These are phyloP conservation scores for Phrynocephalus vlangalii DNA, from an alignment of 2,797 vertebrate genomes.

Conservation along the genomic window DNA sequence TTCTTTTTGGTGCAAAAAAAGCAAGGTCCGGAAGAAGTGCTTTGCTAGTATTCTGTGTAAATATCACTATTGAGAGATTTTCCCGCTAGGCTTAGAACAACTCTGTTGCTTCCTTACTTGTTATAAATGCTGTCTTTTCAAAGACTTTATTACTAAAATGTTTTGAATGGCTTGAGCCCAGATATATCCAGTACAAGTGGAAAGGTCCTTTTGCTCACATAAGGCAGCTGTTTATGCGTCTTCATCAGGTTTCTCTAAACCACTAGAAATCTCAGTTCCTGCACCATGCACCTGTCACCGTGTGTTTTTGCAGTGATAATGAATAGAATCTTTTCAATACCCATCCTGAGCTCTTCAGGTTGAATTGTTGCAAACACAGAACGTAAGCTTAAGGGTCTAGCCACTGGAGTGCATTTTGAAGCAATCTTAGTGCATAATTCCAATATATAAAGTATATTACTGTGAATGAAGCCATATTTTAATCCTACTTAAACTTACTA, in stretches of 20 bases:
- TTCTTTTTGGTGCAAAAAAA: too few species aligned
- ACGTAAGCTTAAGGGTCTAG: too few species aligned
- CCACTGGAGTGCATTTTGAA: not conserved
- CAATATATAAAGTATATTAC: not conserved
- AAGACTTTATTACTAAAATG: too few species aligned
- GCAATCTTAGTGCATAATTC: not conserved
- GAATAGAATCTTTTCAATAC: not conserved
- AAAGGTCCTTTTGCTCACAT: too few species aligned
- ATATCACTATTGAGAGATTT: not conserved
- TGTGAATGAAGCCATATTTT: not conserved
- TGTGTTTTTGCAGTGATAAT: not conserved
- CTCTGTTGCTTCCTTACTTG: too few species aligned
- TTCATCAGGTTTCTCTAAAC: too few species aligned
- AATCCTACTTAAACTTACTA: not conserved
- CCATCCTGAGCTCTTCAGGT: not conserved
- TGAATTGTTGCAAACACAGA: not conserved
- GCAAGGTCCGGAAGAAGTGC: too few species aligned
- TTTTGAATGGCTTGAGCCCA: too few species aligned
- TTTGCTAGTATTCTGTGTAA: not conserved
- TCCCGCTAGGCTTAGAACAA: not conserved
- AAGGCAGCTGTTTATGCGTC: too few species aligned
- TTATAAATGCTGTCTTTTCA: not conserved
- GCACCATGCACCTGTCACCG: not conserved
- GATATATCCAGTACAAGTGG: too few species aligned
- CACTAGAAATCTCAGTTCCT: not conserved